phyloP scores from a whole-genome alignment of 2,113 vertebrate genomes.

The Epinephelus lanceolatus region DNA sequence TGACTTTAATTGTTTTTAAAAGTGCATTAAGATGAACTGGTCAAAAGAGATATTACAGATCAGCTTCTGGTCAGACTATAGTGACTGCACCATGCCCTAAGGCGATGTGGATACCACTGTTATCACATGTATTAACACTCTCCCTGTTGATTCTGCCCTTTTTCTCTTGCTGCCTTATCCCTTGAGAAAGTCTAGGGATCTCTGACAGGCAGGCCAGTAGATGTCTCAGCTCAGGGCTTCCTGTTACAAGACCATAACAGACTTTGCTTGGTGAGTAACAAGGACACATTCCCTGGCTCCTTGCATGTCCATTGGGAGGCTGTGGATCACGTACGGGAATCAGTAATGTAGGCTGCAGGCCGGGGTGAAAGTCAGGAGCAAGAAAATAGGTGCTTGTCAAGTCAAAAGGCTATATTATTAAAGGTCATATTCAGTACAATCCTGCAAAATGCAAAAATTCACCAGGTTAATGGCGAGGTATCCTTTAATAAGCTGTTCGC shows the following conservation, averaged over 20 bases:
- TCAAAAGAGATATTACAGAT: not conserved
- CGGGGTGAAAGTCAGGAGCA: conserved; percentile 6
- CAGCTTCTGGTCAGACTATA: not conserved
- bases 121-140: conserved; percentile 18
- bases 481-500: conserved; percentile 9
- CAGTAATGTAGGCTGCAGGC: conserved; percentile 40
- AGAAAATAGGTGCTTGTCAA: conserved; percentile 19
- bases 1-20: conserved; percentile 7
- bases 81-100: not conserved
- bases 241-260: conserved; percentile 73
- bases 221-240: conserved; percentile 66
- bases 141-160: conserved; percentile 42
- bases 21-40: not conserved
- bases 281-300: conserved; percentile 77
- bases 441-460: conserved; percentile 2
- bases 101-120: conserved; percentile 17
- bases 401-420: not conserved
- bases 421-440: not conserved
- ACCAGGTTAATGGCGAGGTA: conserved; percentile 1
- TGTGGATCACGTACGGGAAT: conserved; percentile 59
- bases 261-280: conserved; percentile 68
- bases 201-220: conserved; percentile 52
- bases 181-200: conserved; percentile 48
- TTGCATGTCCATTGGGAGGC: conserved; percentile 61
- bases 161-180: conserved; percentile 42